A percentile compares a stretch with the other conserved stretches of the same genome.
Evolutionary conservation across 2,797 vertebrate genomes (phyloP).

Genomic region (Aotus griseimembra): DNA sequence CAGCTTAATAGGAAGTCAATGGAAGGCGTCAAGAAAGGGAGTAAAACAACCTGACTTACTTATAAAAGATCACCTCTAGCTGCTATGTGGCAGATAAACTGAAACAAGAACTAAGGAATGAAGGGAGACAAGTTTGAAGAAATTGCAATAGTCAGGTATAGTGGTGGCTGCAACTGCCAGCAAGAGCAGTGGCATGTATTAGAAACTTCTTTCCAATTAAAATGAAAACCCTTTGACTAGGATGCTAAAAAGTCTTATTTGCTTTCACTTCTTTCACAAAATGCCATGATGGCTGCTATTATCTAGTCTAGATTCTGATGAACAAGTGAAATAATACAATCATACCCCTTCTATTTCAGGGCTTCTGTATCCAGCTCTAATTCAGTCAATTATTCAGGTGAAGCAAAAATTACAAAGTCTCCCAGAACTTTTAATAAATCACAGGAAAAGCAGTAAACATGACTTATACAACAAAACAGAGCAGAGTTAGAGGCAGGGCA

Average conservation of each 20-base stretch:
- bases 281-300: not conserved
- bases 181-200: not conserved
- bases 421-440: constrained; percentile 18
- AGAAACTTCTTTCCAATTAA: not conserved
- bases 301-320: not conserved
- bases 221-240: not conserved
- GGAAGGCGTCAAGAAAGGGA: not conserved
- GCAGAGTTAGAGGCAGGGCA: not conserved
- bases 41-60: not conserved
- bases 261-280: not conserved
- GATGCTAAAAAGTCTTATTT: not conserved
- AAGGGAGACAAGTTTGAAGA: not conserved
- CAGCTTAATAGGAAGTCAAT: constrained; percentile 11
- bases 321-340: not conserved
- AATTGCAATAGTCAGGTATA: not conserved
- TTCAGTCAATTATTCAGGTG: not conserved
- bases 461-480: not conserved
- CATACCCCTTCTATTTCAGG: not conserved
- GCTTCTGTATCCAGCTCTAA: not conserved
- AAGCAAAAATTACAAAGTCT: not conserved
- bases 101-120: not conserved
- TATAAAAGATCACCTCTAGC: not conserved
- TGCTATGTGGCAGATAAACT: not conserved
- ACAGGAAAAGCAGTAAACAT: not conserved
- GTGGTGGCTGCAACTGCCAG: not conserved